Evolutionary conservation across 2,113 vertebrate species (phyloP).

Genomic region (Vicugna pacos): DNA sequence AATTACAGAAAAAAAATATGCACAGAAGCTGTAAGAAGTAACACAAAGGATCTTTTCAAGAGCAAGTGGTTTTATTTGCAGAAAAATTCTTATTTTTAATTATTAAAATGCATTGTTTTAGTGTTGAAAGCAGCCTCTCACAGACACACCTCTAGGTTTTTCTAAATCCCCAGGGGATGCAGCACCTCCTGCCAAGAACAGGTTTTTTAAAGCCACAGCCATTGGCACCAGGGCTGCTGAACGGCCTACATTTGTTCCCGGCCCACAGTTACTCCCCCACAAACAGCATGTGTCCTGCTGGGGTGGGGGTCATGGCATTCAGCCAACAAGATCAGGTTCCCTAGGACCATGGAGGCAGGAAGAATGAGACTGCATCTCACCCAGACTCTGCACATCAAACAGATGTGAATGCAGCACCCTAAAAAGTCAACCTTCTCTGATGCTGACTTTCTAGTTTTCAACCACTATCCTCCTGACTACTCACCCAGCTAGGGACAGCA

Average conservation of each 20-base stretch:
- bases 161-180: background rate
- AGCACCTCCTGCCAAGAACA: background rate
- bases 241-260: background rate
- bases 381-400: slow-evolving; percentile 36
- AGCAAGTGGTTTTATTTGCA: slow-evolving; percentile 22
- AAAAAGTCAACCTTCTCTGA: slow-evolving; percentile 40
- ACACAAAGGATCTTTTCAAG: slow-evolving; percentile 18
- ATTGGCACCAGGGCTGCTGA: background rate
- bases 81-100: slow-evolving; percentile 39
- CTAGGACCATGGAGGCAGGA: background rate
- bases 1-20: slow-evolving; percentile 17
- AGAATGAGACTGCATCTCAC: background rate
- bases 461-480: background rate
- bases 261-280: background rate
- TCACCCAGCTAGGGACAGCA: background rate
- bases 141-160: background rate
- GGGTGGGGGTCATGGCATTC: background rate
- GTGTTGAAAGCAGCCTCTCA: background rate
- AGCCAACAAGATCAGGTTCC: slow-evolving; percentile 36
- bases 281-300: background rate
- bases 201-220: background rate
- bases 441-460: background rate
- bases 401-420: background rate
- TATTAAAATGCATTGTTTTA: background rate
- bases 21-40: background rate